A percentile compares a stretch with the other conserved stretches of the same genome.
Conservation (phyloP, 2,888 invertebrate genomes). For the Leptopilina drosophilae region DNA sequence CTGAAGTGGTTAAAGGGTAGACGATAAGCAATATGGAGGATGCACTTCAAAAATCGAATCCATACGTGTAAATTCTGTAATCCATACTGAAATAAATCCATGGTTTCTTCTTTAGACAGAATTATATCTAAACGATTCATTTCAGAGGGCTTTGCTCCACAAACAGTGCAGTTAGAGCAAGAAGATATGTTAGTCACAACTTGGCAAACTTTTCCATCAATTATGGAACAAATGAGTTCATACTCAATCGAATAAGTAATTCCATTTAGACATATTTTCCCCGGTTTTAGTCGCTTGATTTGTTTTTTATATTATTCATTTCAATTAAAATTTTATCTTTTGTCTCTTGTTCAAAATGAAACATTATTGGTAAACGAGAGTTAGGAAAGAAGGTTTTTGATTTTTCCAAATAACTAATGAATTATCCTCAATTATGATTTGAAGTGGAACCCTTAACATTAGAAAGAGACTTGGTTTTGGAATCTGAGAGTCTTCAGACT, state of each 20-base stretch:
- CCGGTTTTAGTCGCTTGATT: neutral
- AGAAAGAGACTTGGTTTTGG: neutral
- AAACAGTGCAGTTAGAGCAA: neutral
- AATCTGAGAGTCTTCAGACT: slow-evolving; percentile 3
- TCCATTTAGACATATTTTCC: neutral
- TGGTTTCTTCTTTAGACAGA: neutral
- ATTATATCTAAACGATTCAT: neutral
- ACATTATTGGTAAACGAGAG: slow-evolving; percentile 8
- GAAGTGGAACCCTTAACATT: neutral
- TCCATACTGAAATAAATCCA: slow-evolving; percentile 10
- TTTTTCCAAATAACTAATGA: neutral
- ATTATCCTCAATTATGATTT: neutral
- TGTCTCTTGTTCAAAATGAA: slow-evolving; percentile 22
- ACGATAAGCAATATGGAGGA: slow-evolving; percentile 2
- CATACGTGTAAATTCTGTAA: neutral
- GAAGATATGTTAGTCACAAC: slow-evolving; percentile 4
- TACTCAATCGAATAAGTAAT: neutral
- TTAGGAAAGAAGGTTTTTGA: neutral
- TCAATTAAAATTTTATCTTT: slow-evolving; percentile 36
- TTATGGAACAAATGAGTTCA: slow-evolving; percentile 11
- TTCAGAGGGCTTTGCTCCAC: slow-evolving; percentile 14
- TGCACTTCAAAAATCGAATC: slow-evolving; percentile 10
- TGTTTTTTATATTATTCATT: neutral
- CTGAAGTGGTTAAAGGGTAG: too few relatives aligned
- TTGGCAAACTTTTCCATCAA: slow-evolving; percentile 1